These are phyloP conservation scores for Antechinus stuartii DNA, from an alignment of 2,113 vertebrate species.

Conservation along the genomic window DNA sequence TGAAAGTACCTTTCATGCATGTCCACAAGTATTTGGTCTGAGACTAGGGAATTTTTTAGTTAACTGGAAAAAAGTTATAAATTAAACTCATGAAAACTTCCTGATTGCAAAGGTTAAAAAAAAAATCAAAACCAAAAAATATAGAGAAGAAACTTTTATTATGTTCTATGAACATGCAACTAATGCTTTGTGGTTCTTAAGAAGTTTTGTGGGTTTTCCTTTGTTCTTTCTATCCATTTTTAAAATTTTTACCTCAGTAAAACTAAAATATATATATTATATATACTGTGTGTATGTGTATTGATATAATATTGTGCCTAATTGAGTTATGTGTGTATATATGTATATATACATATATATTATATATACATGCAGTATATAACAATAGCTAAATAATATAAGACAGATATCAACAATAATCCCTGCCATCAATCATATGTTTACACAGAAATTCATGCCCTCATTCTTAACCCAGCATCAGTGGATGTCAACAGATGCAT, in stretches of 20 bases:
- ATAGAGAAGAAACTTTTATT: constrained; percentile 55
- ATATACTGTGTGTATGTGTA: constrained; percentile 12
- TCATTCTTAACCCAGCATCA: constrained; percentile 89
- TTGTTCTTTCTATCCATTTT: constrained; percentile 40
- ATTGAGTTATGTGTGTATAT: constrained; percentile 9
- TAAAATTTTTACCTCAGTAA: constrained; percentile 46
- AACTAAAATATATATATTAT: constrained; percentile 49
- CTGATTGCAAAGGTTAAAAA: constrained; percentile 70
- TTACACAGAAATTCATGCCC: constrained; percentile 97
- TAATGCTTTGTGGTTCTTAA: constrained; percentile 52
- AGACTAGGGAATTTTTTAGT: neutral
- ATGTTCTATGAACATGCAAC: constrained; percentile 54
- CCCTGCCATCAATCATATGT: constrained; percentile 91
- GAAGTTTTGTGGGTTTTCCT: constrained; percentile 48
- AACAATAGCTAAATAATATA: constrained; percentile 71
- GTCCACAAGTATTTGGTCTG: neutral
- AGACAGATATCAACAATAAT: constrained; percentile 88
- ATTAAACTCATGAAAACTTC: constrained; percentile 70
- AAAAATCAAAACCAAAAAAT: neutral
- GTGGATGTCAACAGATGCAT: constrained; percentile 88
- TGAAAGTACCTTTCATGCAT: neutral
- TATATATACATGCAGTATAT: constrained; percentile 67
- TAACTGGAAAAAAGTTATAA: neutral
- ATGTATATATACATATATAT: neutral
- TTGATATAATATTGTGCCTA: constrained; percentile 23